Base-by-base conservation (phyloP, 2,888 invertebrate genomes). In the Acanthosoma haemorrhoidale region DNA sequence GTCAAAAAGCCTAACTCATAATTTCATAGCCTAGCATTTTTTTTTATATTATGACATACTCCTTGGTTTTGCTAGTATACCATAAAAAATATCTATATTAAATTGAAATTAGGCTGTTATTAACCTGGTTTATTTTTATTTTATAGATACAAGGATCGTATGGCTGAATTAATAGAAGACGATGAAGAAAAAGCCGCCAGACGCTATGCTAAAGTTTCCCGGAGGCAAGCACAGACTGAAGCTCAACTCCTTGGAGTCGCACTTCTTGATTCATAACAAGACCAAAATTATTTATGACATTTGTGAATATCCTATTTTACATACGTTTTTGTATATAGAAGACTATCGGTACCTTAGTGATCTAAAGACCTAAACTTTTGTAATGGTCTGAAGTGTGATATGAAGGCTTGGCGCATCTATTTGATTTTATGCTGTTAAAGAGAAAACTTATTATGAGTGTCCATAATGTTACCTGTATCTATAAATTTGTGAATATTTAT, bases 141-240 rank as follows among this genome's bases (percentile, higher is more conserved):
- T 81, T 85, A 80, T 76, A 92, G 92, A 72, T 93, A 93, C 78
- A 94, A 93, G 79, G 84, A 88, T 73, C 83, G 89, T 72, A 87
- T 92, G 86, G 86, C 87, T 76, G 91, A 91, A 75, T 82, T 89
- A 76, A 79, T 92, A 67, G 88, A 90, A 73, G 87, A 87, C 74
- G 92, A 93, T 76, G 93, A 92, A 79, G 77, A 82, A 6, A 76
- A 78, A 31, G 80, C 80, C 57, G 77, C 78, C 68, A 78, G 80
- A 70, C 80, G 78, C 68, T 81, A 81, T 75, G 79, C 80, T 8
- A 79, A 80, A 75, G 78, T 81, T 13, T 51, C 71, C 3, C 67
- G 70, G 25, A 72, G 70, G 36, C 67, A 67, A 21, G 67, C 67
- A 1, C 67, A 67, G 31, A 67, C 51, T 6, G 67, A 67, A 31